Conservation (phyloP, 1,140 invertebrate species). For the Drosophila littoralis region DNA sequence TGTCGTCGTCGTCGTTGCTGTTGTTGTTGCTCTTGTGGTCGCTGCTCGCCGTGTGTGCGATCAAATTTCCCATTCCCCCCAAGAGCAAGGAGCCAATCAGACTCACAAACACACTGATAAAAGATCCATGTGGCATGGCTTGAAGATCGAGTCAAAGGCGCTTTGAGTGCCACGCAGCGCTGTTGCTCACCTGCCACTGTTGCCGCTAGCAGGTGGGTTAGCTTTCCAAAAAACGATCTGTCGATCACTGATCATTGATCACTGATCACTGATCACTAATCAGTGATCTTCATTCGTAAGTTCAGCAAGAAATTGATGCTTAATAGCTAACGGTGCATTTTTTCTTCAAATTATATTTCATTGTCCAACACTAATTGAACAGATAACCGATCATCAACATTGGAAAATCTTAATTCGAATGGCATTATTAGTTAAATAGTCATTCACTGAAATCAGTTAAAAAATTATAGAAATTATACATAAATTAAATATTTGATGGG, state of each 20-base stretch:
- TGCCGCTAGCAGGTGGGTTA: slow-evolving; percentile 19
- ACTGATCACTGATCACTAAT: not conserved
- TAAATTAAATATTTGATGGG: too few relatives aligned
- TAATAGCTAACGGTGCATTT: not conserved
- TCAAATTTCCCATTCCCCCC: slow-evolving; percentile 53
- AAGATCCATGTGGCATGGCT: slow-evolving; percentile 5
- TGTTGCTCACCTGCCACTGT: slow-evolving; percentile 36
- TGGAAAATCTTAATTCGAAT: too few relatives aligned
- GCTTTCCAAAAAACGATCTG: slow-evolving; percentile 15
- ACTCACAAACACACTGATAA: not conserved
- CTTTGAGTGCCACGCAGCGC: slow-evolving; percentile 16
- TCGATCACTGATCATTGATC: slow-evolving; percentile 7
- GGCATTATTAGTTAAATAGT: too few relatives aligned
- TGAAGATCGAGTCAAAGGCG: slow-evolving; percentile 12
- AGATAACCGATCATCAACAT: too few relatives aligned
- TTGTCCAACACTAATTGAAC: not conserved
- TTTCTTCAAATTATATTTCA: not conserved
- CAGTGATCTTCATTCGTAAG: not conserved
- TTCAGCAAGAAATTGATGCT: not conserved
- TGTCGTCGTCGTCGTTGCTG: slow-evolving; percentile 12
- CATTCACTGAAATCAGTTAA: too few relatives aligned
- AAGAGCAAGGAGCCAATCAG: slow-evolving; percentile 18
- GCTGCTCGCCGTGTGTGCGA: slow-evolving; percentile 40
- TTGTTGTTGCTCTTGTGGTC: slow-evolving; percentile 13
- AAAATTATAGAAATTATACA: too few relatives aligned